Evolutionary conservation across 2,113 vertebrate genomes (phyloP).

Genomic region (Stigmatopora nigra): DNA sequence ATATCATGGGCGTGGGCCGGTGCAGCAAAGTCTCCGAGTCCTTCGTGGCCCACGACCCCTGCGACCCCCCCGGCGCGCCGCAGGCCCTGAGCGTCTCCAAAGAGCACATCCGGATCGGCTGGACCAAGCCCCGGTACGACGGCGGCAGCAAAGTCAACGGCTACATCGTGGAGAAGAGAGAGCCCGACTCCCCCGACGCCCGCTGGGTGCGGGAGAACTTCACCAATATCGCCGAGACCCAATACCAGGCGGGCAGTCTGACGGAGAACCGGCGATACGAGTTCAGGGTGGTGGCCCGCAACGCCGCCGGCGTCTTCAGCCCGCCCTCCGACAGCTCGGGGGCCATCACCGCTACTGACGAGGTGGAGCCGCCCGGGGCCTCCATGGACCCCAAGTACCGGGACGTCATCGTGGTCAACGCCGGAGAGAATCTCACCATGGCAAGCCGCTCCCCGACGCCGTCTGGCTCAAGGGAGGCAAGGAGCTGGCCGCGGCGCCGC

Average conservation of each 20-base stretch:
- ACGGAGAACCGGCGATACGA: slow-evolving; percentile 88
- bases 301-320: slow-evolving; percentile 87
- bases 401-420: slow-evolving; percentile 84
- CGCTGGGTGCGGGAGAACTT: slow-evolving; percentile 96
- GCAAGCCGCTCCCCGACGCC: slow-evolving; percentile 89
- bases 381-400: slow-evolving; percentile 96
- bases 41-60: slow-evolving; percentile 90
- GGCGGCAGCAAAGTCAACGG: slow-evolving; percentile 96
- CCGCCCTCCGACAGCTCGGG: slow-evolving; percentile 92
- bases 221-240: slow-evolving; percentile 91
- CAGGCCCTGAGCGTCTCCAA: slow-evolving; percentile 87
- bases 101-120: slow-evolving; percentile 80
- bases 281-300: slow-evolving; percentile 96
- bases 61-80: slow-evolving; percentile 90
- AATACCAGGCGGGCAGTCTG: slow-evolving; percentile 86
- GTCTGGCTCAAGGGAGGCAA: slow-evolving; percentile 90
- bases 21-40: slow-evolving; percentile 92
- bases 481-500: slow-evolving; percentile 78
- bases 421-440: slow-evolving; percentile 85
- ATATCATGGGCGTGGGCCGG: slow-evolving; percentile 90
- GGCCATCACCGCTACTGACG: slow-evolving; percentile 89
- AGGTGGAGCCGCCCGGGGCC: slow-evolving; percentile 88
- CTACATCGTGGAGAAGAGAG: slow-evolving; percentile 92
- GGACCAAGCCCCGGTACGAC: slow-evolving; percentile 95
- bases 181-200: slow-evolving; percentile 76